Evolutionary conservation across 2,113 vertebrate species (phyloP).

Genomic region (Callionymus lyra): DNA sequence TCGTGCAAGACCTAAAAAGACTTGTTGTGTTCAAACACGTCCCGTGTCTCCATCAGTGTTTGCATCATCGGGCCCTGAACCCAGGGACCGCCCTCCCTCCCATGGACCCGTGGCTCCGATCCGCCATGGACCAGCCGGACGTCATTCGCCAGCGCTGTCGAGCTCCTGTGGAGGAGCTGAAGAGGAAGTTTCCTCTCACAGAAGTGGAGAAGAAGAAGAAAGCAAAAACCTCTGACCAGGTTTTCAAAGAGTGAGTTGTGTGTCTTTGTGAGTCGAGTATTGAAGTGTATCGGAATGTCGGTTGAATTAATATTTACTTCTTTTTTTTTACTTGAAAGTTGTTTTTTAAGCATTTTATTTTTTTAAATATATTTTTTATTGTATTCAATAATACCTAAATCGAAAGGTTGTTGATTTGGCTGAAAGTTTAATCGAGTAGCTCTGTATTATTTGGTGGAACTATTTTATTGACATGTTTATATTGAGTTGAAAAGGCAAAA

Average conservation of each 20-base stretch:
- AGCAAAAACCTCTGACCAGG: constrained; percentile 77
- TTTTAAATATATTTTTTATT: too few relatives aligned
- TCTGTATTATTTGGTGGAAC: too few relatives aligned
- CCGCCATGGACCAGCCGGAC: constrained; percentile 69
- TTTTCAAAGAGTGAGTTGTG: constrained; percentile 79
- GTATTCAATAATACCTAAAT: too few relatives aligned
- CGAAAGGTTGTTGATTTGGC: too few relatives aligned
- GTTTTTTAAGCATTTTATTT: too few relatives aligned
- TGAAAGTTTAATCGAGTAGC: too few relatives aligned
- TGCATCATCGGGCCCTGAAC: constrained; percentile 81
- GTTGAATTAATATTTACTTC: too few relatives aligned
- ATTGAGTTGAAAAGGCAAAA: too few relatives aligned
- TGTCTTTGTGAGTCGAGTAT: neutral
- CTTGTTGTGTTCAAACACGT: too few relatives aligned
- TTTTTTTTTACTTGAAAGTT: too few relatives aligned
- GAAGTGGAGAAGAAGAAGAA: constrained; percentile 81
- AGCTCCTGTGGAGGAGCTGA: constrained; percentile 72
- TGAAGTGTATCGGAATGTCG: neutral
- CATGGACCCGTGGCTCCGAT: constrained; percentile 73
- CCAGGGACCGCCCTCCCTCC: constrained; percentile 74
- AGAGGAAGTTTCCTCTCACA: constrained; percentile 78
- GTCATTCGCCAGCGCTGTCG: constrained; percentile 69
- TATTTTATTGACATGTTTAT: too few relatives aligned
- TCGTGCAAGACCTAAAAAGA: too few relatives aligned
- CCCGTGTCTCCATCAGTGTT: constrained; percentile 65